phyloP scores from a whole-genome alignment of 2,113 vertebrate species.

The Sterna hirundo region DNA sequence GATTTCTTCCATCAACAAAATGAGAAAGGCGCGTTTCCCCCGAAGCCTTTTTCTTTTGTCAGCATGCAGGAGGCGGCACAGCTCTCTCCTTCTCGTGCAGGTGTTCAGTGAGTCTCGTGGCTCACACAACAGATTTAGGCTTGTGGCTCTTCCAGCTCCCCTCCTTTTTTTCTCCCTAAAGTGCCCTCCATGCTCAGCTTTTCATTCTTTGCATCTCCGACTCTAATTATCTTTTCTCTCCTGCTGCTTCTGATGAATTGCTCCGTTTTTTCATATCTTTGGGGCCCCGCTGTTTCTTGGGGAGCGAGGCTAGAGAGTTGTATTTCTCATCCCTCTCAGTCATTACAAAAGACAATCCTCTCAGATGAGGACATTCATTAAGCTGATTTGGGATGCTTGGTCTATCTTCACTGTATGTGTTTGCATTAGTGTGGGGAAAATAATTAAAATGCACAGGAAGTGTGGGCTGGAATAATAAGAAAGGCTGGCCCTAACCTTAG shows the following conservation, averaged over 20 bases:
- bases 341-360: constrained; percentile 40
- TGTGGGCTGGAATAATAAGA: constrained; percentile 2
- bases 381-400: constrained; percentile 34
- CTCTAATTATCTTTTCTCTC: constrained; percentile 68
- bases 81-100: background rate
- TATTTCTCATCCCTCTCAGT: constrained; percentile 27
- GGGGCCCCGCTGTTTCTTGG: constrained; percentile 26
- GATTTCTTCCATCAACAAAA: background rate
- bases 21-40: background rate
- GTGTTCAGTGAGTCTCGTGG: background rate
- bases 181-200: constrained; percentile 43
- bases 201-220: background rate
- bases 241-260: constrained; percentile 66
- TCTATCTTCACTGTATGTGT: background rate
- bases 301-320: constrained; percentile 1
- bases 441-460: constrained; percentile 9
- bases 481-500: background rate
- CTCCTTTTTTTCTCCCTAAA: constrained; percentile 36
- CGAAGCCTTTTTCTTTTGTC: background rate
- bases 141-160: constrained; percentile 22
- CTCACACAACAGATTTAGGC: constrained; percentile 42
- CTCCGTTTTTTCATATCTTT: constrained; percentile 12
- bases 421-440: background rate
- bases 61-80: background rate
- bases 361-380: constrained; percentile 50